These are phyloP conservation scores for Amiota mariae DNA, from an alignment of 2,888 invertebrate genomes.

Conservation along the genomic window DNA sequence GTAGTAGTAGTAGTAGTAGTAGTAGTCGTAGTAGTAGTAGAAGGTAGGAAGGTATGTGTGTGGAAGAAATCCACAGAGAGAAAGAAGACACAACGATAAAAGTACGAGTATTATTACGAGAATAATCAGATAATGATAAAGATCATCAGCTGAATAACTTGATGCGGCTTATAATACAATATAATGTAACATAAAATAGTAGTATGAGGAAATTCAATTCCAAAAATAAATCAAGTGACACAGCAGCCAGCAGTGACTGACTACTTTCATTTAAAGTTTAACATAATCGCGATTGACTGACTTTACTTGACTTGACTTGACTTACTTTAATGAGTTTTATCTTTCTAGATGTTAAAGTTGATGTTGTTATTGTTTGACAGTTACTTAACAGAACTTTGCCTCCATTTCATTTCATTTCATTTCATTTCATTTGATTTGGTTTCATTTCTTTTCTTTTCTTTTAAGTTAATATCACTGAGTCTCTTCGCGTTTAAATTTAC, in stretches of 20 bases:
- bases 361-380: slow-evolving; percentile 48
- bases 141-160: too few species aligned
- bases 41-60: too few species aligned
- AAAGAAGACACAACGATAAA: too few species aligned
- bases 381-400: slow-evolving; percentile 6
- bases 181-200: too few species aligned
- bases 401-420: neutral
- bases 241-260: neutral
- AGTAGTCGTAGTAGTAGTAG: too few species aligned
- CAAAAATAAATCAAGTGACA: neutral
- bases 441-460: neutral
- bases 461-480: neutral
- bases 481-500: slow-evolving; percentile 50
- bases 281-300: slow-evolving; percentile 3
- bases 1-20: too few species aligned
- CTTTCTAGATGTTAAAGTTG: slow-evolving; percentile 30
- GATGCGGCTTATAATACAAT: too few species aligned
- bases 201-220: too few species aligned
- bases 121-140: too few species aligned
- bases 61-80: too few species aligned
- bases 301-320: neutral
- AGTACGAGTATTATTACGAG: too few species aligned
- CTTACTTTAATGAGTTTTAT: slow-evolving; percentile 64
- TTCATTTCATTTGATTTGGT: neutral
- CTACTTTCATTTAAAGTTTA: slow-evolving; percentile 4